A percentile compares a stretch with the other conserved stretches of the same genome.
Evolutionary conservation across 1,140 invertebrate species (phyloP).

Genomic region (Papilio machaon): DNA sequence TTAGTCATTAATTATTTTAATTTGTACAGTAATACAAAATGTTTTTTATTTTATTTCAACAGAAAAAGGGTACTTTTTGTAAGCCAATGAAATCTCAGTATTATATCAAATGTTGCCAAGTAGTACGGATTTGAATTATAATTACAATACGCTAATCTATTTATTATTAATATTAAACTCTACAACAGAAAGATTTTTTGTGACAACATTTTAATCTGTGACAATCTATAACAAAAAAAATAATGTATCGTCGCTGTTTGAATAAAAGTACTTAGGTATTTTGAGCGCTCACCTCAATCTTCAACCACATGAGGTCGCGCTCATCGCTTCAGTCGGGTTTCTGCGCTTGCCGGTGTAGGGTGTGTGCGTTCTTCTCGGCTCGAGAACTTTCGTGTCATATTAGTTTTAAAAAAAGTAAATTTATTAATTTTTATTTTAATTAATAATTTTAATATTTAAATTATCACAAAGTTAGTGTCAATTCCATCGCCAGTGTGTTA

Average conservation of each 20-base stretch:
- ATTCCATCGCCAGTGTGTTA: conserved; percentile 51
- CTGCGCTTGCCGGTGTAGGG: conserved; percentile 72
- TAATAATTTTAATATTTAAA: not conserved
- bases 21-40: not conserved
- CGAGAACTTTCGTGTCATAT: conserved; percentile 68
- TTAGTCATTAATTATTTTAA: not conserved
- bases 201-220: not conserved
- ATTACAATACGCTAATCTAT: not conserved
- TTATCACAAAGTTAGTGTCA: conserved; percentile 44
- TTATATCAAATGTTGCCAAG: conserved; percentile 10
- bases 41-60: not conserved
- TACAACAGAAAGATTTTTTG: not conserved
- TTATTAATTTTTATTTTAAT: conserved; percentile 55
- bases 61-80: not conserved
- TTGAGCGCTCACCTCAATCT: conserved; percentile 57
- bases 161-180: not conserved
- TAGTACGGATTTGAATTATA: not conserved
- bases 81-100: not conserved
- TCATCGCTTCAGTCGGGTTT: conserved; percentile 79
- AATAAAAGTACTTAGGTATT: conserved; percentile 60
- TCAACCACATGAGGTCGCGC: conserved; percentile 48
- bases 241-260: conserved; percentile 53
- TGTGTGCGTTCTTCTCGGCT: conserved; percentile 69
- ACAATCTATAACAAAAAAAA: not conserved
- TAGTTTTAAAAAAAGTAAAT: conserved; percentile 57